Conservation (phyloP, 2,888 invertebrate species). For the Nemotelus nigrinus region DNA sequence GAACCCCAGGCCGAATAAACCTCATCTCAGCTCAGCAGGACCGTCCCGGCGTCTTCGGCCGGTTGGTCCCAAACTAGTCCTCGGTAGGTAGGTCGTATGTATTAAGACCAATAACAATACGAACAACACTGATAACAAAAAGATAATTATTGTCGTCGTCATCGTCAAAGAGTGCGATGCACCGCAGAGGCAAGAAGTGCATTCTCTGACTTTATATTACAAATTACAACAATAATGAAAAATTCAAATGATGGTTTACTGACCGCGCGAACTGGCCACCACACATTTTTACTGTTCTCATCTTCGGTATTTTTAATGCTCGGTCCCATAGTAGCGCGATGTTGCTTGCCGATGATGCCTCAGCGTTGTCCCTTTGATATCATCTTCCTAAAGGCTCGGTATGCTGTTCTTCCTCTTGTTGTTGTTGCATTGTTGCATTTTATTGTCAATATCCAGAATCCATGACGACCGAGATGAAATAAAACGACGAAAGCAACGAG, state of each 20-base stretch:
- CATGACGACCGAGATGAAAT: slow-evolving; percentile 24
- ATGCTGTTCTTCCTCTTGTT: neutral
- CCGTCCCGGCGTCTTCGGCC: neutral
- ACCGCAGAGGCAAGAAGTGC: slow-evolving; percentile 19
- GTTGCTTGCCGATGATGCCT: neutral
- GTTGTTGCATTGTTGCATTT: slow-evolving; percentile 20
- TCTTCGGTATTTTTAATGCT: neutral
- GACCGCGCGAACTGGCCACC: slow-evolving; percentile 36
- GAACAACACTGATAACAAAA: slow-evolving; percentile 20
- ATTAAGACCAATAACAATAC: slow-evolving; percentile 8
- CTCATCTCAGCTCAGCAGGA: neutral
- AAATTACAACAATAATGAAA: slow-evolving; percentile 39
- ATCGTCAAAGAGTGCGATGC: no score
- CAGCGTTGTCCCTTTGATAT: slow-evolving; percentile 9
- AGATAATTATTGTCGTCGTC: neutral
- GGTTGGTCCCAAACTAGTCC: neutral
- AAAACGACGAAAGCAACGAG: neutral
- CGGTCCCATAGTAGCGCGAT: neutral
- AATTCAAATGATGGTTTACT: slow-evolving; percentile 51
- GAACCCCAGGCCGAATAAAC: no score
- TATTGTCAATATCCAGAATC: slow-evolving; percentile 35
- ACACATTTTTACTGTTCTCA: neutral
- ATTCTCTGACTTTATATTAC: slow-evolving; percentile 35
- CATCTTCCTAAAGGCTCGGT: neutral
- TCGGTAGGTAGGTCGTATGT: neutral